Evolutionary conservation across 2,113 vertebrate species (phyloP).

Genomic region (Lontra canadensis): DNA sequence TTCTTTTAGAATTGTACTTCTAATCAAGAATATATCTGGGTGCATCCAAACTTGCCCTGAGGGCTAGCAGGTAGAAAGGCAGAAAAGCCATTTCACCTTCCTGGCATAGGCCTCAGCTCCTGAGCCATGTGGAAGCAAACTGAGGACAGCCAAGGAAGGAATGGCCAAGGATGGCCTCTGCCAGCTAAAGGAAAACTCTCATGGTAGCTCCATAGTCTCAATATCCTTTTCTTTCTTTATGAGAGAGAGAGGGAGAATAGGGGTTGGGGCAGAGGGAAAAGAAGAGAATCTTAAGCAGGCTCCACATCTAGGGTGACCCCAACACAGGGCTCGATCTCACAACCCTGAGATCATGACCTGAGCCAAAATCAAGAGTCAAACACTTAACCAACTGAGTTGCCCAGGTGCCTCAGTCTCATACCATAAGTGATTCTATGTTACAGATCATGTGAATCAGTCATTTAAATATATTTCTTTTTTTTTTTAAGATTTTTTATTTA

Average conservation of each 20-base stretch:
- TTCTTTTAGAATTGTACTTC: conserved; percentile 16
- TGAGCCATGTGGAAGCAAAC: background rate
- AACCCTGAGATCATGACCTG: background rate
- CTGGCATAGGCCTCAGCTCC: background rate
- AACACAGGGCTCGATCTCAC: background rate
- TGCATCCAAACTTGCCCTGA: background rate
- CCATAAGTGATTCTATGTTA: background rate
- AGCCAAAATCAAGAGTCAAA: background rate
- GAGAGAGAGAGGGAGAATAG: background rate
- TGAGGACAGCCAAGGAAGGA: background rate
- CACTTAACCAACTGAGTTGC: background rate
- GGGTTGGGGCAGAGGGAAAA: background rate
- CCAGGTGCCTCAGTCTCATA: background rate
- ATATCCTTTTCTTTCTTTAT: background rate
- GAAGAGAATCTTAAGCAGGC: background rate
- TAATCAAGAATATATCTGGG: background rate
- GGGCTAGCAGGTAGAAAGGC: background rate
- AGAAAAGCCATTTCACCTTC: background rate
- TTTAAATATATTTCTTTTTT: background rate
- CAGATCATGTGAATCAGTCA: background rate
- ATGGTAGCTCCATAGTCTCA: background rate
- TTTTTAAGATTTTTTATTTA: too few relatives aligned
- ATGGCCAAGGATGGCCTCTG: background rate
- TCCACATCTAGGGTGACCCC: background rate
- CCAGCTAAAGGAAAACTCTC: background rate